Evolutionary conservation across 2,113 vertebrate genomes (phyloP), one percentile per base, ranked within the genome.

Genomic region (Caretta caretta): DNA sequence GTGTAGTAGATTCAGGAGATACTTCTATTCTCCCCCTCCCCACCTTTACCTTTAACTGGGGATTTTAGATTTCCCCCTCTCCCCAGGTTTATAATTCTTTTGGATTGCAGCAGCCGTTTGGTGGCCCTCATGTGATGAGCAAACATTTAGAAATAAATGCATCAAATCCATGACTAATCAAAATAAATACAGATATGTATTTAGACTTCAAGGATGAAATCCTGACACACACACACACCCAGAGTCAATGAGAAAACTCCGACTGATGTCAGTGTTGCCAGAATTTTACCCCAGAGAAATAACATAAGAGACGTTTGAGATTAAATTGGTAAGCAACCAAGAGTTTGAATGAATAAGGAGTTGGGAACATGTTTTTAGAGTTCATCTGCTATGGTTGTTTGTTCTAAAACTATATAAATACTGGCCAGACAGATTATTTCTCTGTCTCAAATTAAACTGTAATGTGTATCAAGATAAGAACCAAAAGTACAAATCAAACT

Each of bases 401-500:
- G 54, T 76, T 96, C 38, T 81, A 29, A 75, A 92, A 46, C 29
- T 80, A 65, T 50, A 2, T 80, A 75, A 72, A 9, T 92, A 42
- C 50, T 85, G 35, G 24, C 48, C 65, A 76, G 25, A 51, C 38
- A 89, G 24, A 51, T 54, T 4, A 48, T 97, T 88, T 89, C n/a
- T 86, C 50, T 96, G 83, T 94, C 95, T 94, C 25, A 90, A 83
- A 93, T 86, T 81, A 80, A 84, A n/a, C 65, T 84, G 80, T 76
- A 89, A 62, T 91, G 62, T 59, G 62, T 65, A n/a, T 84, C 1
- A 1, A 87, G 11, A 83, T 91, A 92, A 31, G 53, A 85, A 5
- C 79, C 88, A 83, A 92, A 89, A 56, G n/a, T 81, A 12, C 19
- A 80, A 0, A 65, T 93, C 9, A 79, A 12, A 75, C 93, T 6